Base-by-base conservation (phyloP, 1,140 invertebrate genomes). In the Linepithema humile region DNA sequence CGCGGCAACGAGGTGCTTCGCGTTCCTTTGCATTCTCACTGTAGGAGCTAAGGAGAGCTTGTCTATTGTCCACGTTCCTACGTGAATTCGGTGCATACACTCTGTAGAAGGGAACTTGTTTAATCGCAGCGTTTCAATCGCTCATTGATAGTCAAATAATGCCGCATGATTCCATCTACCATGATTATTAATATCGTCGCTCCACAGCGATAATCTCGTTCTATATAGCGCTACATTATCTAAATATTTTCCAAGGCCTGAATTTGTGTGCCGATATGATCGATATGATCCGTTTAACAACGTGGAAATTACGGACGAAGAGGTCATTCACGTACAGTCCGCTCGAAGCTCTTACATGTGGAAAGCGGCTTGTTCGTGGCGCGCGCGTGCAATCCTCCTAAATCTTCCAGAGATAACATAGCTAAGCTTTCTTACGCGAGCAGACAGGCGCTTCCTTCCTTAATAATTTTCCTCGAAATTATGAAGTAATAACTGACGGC, bases 351-450 rank as follows among this genome's bases (percentile, higher is more conserved):
- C 83, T 87, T 85, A 82, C 12, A 32, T 87, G 75, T 40, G 78
- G 57, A 80, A 82, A 87, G 60, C 67, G 53, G 82, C 85, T 87
- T 89, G 82, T 90, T 91, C 82, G 88, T 89, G 87, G 69, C 89
- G 87, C 84, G 82, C 88, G 85, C 83, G 82, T n/a, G n/a, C 78
- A 77, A 74, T 84, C 83, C 82, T 67, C 82, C 77, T 91, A 92
- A 92, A 94, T 92, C 93, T 91, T 87, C 57, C 72, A 80, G 57
- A 84, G 91, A 91, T 93, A 92, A 92, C 90, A 92, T 84, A 91
- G 90, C 90, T 94, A 87, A 92, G 92, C 94, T 93, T 93, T 94
- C 92, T 93, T 94, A 93, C 87, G 88, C 86, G 89, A 91, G 88
- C 92, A 91, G 91, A 91, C 91, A 90, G 89, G 50, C 83, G 89